phyloP scores from a whole-genome alignment of 2,888 invertebrate genomes.

The Clepsis dumicolana region DNA sequence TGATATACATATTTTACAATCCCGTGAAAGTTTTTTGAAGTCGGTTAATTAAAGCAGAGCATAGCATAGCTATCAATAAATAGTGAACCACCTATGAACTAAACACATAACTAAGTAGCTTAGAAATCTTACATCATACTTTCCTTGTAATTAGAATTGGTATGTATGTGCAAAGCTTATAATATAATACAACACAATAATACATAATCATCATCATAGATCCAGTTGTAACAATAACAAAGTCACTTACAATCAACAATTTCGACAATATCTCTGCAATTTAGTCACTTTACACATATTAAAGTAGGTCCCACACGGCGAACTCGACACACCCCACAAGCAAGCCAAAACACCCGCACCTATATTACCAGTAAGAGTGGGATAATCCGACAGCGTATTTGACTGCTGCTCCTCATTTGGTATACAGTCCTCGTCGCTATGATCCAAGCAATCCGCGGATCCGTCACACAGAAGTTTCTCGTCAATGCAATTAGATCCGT shows the following conservation, averaged over 20 bases:
- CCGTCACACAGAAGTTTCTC: conserved; percentile 86
- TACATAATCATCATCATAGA: neutral
- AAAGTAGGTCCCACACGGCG: conserved; percentile 23
- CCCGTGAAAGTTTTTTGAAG: neutral
- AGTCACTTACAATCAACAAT: neutral
- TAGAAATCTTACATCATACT: neutral
- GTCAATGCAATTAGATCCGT: conserved; percentile 87
- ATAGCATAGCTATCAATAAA: neutral
- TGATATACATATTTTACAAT: neutral
- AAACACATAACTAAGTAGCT: neutral
- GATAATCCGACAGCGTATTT: conserved; percentile 37
- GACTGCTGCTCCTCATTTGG: conserved; percentile 14
- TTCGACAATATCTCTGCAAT: neutral
- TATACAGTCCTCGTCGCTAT: conserved; percentile 87
- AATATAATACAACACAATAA: neutral
- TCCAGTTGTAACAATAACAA: neutral
- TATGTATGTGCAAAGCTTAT: neutral
- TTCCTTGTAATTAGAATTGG: neutral
- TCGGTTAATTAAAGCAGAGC: neutral
- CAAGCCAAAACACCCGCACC: conserved; percentile 25
- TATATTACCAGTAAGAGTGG: conserved; percentile 32
- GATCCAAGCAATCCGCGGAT: conserved; percentile 86
- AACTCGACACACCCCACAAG: conserved; percentile 32
- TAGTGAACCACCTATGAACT: neutral
- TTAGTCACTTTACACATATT: conserved; percentile 37